Evolutionary conservation across 1,140 invertebrate genomes (phyloP).

Genomic region (Episyrphus balteatus): DNA sequence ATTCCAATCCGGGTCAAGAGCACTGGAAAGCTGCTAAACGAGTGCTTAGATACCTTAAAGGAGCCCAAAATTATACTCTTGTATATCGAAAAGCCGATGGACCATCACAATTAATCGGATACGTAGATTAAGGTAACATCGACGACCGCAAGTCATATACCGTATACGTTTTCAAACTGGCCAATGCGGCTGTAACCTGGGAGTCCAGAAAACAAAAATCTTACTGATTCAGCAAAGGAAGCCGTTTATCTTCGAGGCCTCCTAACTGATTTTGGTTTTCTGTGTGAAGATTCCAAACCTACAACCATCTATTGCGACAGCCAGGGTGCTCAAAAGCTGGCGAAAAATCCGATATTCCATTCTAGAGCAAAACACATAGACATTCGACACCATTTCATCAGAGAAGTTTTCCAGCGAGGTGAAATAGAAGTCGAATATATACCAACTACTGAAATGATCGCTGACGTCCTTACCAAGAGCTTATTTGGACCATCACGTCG

Average conservation of each 20-base stretch:
- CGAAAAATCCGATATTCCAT: conserved; percentile 1
- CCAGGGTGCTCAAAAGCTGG: conserved; percentile 4
- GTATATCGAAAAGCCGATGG: not conserved
- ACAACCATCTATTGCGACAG: conserved; percentile 7
- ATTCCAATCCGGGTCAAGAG: conserved; percentile 11
- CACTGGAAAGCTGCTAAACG: conserved; percentile 7
- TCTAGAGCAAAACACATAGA: conserved; percentile 10
- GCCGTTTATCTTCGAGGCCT: too few relatives aligned
- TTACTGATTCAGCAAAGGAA: too few relatives aligned
- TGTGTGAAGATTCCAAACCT: not conserved
- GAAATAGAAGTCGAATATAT: conserved; percentile 10
- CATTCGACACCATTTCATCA: conserved; percentile 7
- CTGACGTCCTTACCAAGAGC: conserved; percentile 9
- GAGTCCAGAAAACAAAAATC: too few relatives aligned
- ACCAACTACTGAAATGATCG: conserved; percentile 6
- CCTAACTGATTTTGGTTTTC: conserved; percentile 16
- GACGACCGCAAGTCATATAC: conserved; percentile 7
- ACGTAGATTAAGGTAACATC: conserved; percentile 2
- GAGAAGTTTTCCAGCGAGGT: conserved; percentile 8
- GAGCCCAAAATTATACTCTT: not conserved
- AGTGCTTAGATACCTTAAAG: conserved; percentile 6
- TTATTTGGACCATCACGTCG: not conserved
- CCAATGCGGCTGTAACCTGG: conserved; percentile 18
- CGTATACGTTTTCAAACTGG: conserved; percentile 12
- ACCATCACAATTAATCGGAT: conserved; percentile 1